Base-by-base conservation (phyloP, 2,113 vertebrate genomes). In the Phaetusa simplex region DNA sequence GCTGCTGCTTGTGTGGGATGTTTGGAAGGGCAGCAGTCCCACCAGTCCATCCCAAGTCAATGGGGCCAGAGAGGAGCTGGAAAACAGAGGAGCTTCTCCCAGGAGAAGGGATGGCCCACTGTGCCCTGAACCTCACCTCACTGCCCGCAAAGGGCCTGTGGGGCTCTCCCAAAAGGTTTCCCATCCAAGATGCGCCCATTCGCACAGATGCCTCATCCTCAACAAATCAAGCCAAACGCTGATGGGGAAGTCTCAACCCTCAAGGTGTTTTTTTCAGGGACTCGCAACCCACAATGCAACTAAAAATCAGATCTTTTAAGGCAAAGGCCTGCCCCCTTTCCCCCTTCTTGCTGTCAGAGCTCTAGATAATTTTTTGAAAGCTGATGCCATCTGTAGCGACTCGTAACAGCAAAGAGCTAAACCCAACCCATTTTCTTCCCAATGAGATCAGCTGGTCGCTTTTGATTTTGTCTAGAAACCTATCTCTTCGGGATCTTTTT, bases 391-490 rank as follows among this genome's bases (percentile, higher is more conserved):
- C 95, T 93, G 82, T 77, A 94, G 93, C 22, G 24, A 52, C 71
- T 87, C 3, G 2, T 71, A 91, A 83, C 23, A 38, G 91, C 69
- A 59, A 78, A 94, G 72, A 96, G n/a, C 86, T 94, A 90, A 97
- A 98, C 96, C 89, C 80, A 94, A 49, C 82, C 95, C 92, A 72
- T 97, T 97, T 97, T 96, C 81, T 92, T 91, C 94, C 96, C 96
- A 65, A n/a, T 69, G 93, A 95, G 92, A 97, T 98, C 98, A 97
- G 95, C 97, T 98, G 97, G 92, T 94, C 5, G 61, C 94, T 97
- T 98, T 97, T 98, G 96, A 97, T 98, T 98, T 98, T 97, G 97
- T 98, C 98, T 91, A 97, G 97, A 98, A 98, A 98, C 93, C 94
- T 98, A 90, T 98, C 97, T 98, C 96, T 98, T 98, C 94, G 81